phyloP scores from a whole-genome alignment of 23 tunicate species.

The Trididemnum clinides region DNA sequence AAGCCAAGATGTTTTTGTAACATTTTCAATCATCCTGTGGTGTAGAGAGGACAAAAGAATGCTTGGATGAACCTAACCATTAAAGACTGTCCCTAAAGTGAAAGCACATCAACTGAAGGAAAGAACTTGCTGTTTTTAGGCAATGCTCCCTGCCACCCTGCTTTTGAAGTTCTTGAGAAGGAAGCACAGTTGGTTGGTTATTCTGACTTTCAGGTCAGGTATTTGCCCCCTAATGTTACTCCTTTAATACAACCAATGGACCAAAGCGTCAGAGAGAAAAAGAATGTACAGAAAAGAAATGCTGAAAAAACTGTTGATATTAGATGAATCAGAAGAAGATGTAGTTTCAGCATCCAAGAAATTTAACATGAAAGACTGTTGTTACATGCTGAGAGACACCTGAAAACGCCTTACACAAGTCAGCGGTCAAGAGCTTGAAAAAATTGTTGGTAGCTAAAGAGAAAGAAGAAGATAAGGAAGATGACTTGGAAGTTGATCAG shows the following conservation, averaged over 20 bases:
- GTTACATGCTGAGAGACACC: background rate
- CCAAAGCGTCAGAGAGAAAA: no score
- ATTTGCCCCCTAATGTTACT: no score
- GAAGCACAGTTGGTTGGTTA: no score
- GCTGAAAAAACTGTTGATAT: background rate
- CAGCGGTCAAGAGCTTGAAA: background rate
- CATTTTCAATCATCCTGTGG: background rate
- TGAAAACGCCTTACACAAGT: background rate
- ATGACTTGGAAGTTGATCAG: background rate
- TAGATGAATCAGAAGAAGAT: no score
- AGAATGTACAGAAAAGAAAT: background rate
- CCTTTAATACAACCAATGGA: background rate
- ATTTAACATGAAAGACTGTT: background rate
- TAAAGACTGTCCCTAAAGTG: no score
- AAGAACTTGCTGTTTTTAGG: no score
- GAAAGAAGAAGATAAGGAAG: background rate
- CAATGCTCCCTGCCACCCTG: background rate
- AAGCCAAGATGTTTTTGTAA: background rate
- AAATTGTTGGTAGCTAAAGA: background rate
- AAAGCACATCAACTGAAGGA: no score
- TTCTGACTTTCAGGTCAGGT: no score
- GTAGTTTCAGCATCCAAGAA: background rate
- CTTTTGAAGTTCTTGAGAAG: no score
- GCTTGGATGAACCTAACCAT: no score
- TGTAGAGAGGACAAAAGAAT: no score